phyloP scores from a whole-genome alignment of 1,140 invertebrate species.

The Teleopsis dalmanni region DNA sequence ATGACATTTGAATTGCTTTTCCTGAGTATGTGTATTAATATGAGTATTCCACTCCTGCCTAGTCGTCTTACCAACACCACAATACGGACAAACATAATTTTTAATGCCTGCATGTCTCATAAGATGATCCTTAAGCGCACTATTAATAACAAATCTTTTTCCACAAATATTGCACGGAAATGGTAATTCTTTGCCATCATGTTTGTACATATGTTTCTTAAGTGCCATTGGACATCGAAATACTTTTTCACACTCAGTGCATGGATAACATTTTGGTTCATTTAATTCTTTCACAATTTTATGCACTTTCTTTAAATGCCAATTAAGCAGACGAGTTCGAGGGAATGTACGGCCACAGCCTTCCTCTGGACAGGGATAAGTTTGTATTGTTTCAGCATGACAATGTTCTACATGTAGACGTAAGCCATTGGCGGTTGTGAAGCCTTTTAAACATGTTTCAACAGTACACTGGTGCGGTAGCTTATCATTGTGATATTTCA shows the following conservation, averaged over 20 bases:
- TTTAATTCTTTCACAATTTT: slow-evolving; percentile 33
- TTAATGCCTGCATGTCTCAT: slow-evolving; percentile 40
- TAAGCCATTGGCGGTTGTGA: slow-evolving; percentile 36
- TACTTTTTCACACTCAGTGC: slow-evolving; percentile 35
- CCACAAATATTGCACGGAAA: slow-evolving; percentile 53
- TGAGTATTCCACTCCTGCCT: slow-evolving; percentile 39
- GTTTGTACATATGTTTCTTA: slow-evolving; percentile 50
- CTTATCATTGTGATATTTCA: slow-evolving; percentile 38
- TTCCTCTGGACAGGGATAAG: slow-evolving; percentile 25
- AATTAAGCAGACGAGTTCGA: slow-evolving; percentile 35
- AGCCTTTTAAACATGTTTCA: slow-evolving; percentile 33
- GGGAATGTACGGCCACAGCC: slow-evolving; percentile 36
- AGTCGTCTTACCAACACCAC: slow-evolving; percentile 37
- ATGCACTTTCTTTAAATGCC: slow-evolving; percentile 37
- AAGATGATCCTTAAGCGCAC: slow-evolving; percentile 35
- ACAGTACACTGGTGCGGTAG: slow-evolving; percentile 34
- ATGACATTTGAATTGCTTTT: slow-evolving; percentile 39
- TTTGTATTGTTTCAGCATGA: slow-evolving; percentile 31
- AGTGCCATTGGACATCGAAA: slow-evolving; percentile 39
- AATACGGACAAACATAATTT: slow-evolving; percentile 38
- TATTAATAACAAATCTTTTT: slow-evolving; percentile 39
- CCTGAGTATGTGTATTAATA: slow-evolving; percentile 35
- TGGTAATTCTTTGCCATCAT: slow-evolving; percentile 49
- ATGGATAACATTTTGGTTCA: slow-evolving; percentile 33
- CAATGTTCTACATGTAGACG: slow-evolving; percentile 35